Evolutionary conservation across 2,888 invertebrate species (phyloP).

Genomic region (Parnassius apollo): DNA sequence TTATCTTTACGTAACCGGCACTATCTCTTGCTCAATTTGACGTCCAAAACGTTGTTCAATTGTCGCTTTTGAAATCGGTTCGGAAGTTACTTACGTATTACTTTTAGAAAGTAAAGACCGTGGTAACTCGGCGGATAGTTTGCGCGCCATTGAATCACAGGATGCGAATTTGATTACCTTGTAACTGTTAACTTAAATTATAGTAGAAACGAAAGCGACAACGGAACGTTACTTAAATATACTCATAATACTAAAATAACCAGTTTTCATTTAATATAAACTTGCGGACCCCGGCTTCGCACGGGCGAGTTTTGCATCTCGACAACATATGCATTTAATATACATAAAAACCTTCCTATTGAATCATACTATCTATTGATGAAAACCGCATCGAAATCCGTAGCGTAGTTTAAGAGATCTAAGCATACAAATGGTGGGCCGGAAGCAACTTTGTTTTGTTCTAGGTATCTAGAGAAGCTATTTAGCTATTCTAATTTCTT

Average conservation of each 20-base stretch:
- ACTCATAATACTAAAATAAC: background rate
- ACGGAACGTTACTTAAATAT: background rate
- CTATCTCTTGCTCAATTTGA: slow-evolving; percentile 38
- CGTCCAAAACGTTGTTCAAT: slow-evolving; percentile 30
- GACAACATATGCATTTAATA: no score
- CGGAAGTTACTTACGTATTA: slow-evolving; percentile 38
- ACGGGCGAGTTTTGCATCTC: no score
- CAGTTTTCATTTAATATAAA: no score
- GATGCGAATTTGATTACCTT: background rate
- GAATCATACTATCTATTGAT: no score
- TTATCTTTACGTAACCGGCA: slow-evolving; percentile 45
- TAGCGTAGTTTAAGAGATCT: no score
- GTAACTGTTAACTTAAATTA: background rate
- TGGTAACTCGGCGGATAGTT: slow-evolving; percentile 1
- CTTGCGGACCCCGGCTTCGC: no score
- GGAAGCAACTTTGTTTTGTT: no score
- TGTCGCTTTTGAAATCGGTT: slow-evolving; percentile 34
- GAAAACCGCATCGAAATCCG: no score
- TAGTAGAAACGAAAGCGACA: background rate
- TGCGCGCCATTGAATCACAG: slow-evolving; percentile 1
- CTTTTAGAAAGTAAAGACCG: slow-evolving; percentile 59
- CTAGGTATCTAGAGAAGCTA: no score
- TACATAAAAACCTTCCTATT: no score
- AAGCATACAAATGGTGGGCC: no score
- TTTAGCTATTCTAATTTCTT: no score